phyloP scores from a whole-genome alignment of 2,888 invertebrate genomes.

The Cabera pusaria region DNA sequence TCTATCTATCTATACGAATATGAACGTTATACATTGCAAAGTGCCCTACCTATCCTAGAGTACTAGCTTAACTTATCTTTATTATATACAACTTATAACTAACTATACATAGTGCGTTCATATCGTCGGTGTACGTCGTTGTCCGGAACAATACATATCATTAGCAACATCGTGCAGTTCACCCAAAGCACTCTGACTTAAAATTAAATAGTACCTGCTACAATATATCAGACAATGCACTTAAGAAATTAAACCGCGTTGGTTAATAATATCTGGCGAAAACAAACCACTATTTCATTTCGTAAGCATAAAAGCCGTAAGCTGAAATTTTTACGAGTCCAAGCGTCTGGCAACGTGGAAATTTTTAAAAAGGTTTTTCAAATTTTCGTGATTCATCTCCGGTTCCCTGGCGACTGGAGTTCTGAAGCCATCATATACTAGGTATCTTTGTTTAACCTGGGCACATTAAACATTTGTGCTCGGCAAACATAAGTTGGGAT shows the following conservation, averaged over 20 bases:
- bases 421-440: slow-evolving; percentile 42
- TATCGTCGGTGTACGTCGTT: no score
- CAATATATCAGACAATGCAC: slow-evolving; percentile 29
- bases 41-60: no score
- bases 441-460: slow-evolving; percentile 54
- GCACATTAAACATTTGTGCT: slow-evolving; percentile 58
- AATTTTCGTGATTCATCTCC: slow-evolving; percentile 59
- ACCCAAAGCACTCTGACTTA: no score
- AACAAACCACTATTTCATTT: slow-evolving; percentile 64
- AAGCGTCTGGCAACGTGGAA: slow-evolving; percentile 53
- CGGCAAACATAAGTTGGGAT: slow-evolving; percentile 50
- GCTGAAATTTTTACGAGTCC: slow-evolving; percentile 65
- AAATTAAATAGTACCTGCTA: no score
- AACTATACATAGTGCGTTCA: no score
- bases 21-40: no score
- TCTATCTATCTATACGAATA: no score
- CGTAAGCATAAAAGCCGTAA: slow-evolving; percentile 57
- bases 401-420: slow-evolving; percentile 40
- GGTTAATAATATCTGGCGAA: slow-evolving; percentile 47
- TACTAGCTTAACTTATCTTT: no score
- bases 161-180: no score
- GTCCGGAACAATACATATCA: no score
- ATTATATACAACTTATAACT: no score
- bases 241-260: slow-evolving; percentile 46
- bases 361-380: slow-evolving; percentile 64